Evolutionary conservation across 37 sponge, comb jelly and placozoan species (phyloP), one percentile per base, ranked within the genome.

Genomic region (Mnemiopsis leidyi): DNA sequence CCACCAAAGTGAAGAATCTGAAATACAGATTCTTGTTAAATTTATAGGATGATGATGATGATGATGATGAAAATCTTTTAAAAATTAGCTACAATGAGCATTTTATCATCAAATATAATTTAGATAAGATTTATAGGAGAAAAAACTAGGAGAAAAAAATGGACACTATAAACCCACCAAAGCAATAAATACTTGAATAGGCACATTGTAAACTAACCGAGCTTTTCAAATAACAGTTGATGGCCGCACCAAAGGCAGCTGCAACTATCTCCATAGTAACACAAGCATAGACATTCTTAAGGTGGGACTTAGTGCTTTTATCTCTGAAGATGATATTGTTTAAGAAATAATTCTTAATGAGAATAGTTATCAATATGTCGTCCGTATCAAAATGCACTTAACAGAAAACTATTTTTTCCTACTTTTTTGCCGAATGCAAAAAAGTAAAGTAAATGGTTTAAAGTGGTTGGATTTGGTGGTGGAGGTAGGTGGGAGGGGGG

Each of bases 261-360:
- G 93, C 92, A 23, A 97, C 34, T 93, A 95, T 94, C 75, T 96
- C 76, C 38, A 95, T 83, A 31, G 92, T 76, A 37, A 97, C 93
- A 24, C 95, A 93, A 0, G 95, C 40, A 94, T 97, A 97, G 32
- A 97, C 97, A 88, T 93, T 95, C 95, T 97, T 95, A 39, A 97
- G 85, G 34, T 97, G 97, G 0, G 28, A 23, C 35, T 71, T 71
- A 0, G 94, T 94, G 33, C 92, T 92, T 32, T 95, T 94, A 48
- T 94, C 95, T 69, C 97, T 97, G 68, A 28, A 68, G 0, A 76
- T 33, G 34, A 21, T 23, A 93, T 0, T 28, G 39, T 39, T 38
- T 48, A 48, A 48, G 13, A 5, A 5, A 18, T 48, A 48, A 48
- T 13, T 48, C 61, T 18, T 48, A n/a, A n/a, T n/a, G n/a, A n/a